phyloP scores from a whole-genome alignment of 2,797 vertebrate genomes.

The Sciurus vulgaris region DNA sequence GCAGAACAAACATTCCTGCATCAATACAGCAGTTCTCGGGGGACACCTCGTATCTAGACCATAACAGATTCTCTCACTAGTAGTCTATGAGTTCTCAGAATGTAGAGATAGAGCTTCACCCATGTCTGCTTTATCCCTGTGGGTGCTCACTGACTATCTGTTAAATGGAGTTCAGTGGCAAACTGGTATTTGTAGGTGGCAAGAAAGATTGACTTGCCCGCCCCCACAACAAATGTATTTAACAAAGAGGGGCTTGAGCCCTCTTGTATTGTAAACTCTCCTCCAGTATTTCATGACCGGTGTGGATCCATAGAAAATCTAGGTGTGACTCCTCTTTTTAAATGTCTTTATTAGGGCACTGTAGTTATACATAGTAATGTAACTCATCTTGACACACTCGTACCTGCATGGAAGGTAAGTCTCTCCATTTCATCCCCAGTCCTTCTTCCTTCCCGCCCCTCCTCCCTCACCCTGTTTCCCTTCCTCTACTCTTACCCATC shows the following conservation, averaged over 20 bases:
- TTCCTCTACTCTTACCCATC: no score
- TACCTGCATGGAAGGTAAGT: no score
- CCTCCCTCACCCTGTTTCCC: no score
- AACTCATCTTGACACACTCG: no score
- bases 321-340: neutral
- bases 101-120: neutral
- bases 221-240: neutral
- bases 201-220: neutral
- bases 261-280: neutral
- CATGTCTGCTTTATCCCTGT: neutral
- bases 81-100: neutral
- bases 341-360: no score
- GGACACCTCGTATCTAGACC: no score
- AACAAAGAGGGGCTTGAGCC: neutral
- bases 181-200: neutral
- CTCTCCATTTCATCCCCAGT: no score
- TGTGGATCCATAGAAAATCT: neutral
- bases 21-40: no score
- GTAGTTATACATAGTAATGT: no score
- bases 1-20: no score
- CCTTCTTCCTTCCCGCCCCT: no score
- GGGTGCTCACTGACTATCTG: neutral
- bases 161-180: slow-evolving; percentile 28
- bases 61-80: neutral
- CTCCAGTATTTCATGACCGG: neutral